A percentile compares a stretch with the other conserved stretches of the same genome.
Evolutionary conservation across 2,797 vertebrate species (phyloP).

Genomic region (Sciaenops ocellatus): DNA sequence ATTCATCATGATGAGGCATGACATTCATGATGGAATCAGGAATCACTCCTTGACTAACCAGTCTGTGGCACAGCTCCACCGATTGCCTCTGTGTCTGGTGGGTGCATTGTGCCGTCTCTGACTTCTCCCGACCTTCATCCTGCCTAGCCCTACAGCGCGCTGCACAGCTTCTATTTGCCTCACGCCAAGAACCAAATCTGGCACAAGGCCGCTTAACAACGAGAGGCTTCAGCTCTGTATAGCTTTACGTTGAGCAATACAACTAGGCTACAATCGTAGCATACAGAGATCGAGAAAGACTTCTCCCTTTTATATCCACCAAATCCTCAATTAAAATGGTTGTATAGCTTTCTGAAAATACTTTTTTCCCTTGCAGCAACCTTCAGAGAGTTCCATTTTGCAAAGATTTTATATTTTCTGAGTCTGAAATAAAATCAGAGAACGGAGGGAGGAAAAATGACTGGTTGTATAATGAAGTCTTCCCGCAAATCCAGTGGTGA

Average conservation of each 20-base stretch:
- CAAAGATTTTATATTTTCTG: constrained; percentile 37
- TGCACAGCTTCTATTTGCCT: constrained; percentile 51
- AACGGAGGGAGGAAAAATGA: constrained; percentile 34
- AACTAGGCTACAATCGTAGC: constrained; percentile 65
- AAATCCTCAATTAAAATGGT: constrained; percentile 42
- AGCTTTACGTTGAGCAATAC: constrained; percentile 65
- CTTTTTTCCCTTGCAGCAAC: constrained; percentile 24
- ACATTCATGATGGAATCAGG: constrained; percentile 58
- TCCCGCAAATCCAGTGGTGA: constrained; percentile 48
- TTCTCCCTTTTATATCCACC: constrained; percentile 57
- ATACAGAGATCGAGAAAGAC: constrained; percentile 49
- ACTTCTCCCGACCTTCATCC: constrained; percentile 46
- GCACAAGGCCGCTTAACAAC: constrained; percentile 55
- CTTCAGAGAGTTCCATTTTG: constrained; percentile 48
- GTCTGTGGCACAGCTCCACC: constrained; percentile 52
- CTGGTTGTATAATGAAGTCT: constrained; percentile 49
- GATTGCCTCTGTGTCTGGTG: constrained; percentile 41
- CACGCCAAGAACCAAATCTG: constrained; percentile 66
- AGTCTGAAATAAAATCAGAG: constrained; percentile 35
- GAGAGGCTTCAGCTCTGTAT: constrained; percentile 50
- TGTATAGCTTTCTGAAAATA: constrained; percentile 28
- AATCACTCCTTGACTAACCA: constrained; percentile 58
- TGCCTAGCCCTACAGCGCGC: constrained; percentile 33
- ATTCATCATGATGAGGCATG: constrained; percentile 62
- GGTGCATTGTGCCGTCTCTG: constrained; percentile 34